Evolutionary conservation across 1,140 invertebrate species (phyloP).

Genomic region (Conopomorpha cramerella): DNA sequence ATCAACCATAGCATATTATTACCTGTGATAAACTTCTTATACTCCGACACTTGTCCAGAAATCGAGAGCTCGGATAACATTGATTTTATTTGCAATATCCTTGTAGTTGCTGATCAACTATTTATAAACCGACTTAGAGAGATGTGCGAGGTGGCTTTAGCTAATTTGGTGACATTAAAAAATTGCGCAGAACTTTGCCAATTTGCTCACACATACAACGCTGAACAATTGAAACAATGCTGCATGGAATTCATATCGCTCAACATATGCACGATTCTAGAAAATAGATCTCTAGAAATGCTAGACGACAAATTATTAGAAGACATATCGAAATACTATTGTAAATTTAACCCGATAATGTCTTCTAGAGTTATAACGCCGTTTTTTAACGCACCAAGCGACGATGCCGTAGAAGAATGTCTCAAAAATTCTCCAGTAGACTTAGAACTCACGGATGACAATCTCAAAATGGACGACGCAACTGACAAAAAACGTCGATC

Average conservation of each 20-base stretch:
- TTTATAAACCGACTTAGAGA: slow-evolving; percentile 68
- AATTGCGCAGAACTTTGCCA: slow-evolving; percentile 72
- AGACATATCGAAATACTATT: slow-evolving; percentile 67
- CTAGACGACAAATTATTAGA: slow-evolving; percentile 62
- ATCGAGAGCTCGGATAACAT: slow-evolving; percentile 62
- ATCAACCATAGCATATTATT: slow-evolving; percentile 58
- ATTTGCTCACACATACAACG: slow-evolving; percentile 70
- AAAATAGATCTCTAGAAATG: slow-evolving; percentile 64
- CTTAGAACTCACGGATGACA: slow-evolving; percentile 35
- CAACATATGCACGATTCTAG: slow-evolving; percentile 71
- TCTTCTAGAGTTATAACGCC: slow-evolving; percentile 66
- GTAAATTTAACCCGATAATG: slow-evolving; percentile 57
- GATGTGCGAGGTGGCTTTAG: slow-evolving; percentile 68
- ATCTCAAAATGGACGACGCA: slow-evolving; percentile 33
- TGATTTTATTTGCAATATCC: slow-evolving; percentile 65
- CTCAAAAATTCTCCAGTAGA: slow-evolving; percentile 47
- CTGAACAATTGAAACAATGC: slow-evolving; percentile 66
- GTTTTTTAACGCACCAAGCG: slow-evolving; percentile 60
- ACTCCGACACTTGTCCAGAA: slow-evolving; percentile 65
- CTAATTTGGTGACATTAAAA: slow-evolving; percentile 66
- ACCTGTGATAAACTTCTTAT: slow-evolving; percentile 69
- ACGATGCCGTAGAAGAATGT: slow-evolving; percentile 59
- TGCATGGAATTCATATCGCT: slow-evolving; percentile 74
- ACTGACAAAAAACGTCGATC: slow-evolving; percentile 42
- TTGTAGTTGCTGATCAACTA: slow-evolving; percentile 73